These are phyloP conservation scores for Cryptotis parvus DNA, from an alignment of 2,113 vertebrate species.

Conservation along the genomic window DNA sequence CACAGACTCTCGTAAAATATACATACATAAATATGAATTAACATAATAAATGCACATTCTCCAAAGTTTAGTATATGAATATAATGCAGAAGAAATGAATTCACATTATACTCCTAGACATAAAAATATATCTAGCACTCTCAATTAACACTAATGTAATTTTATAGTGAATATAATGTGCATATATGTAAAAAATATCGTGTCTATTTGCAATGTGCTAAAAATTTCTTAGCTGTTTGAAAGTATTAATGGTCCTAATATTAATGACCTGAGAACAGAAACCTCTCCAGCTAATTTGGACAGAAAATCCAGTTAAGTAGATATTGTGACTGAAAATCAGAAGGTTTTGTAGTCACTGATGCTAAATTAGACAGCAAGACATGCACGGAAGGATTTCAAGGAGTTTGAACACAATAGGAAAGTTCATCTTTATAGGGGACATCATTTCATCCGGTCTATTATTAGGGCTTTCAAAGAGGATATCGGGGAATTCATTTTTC, in stretches of 20 bases:
- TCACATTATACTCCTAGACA: too few species aligned
- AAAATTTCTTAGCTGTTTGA: slow-evolving; percentile 45
- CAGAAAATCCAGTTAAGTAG: slow-evolving; percentile 37
- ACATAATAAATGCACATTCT: not conserved
- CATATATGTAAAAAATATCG: not conserved
- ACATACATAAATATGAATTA: too few species aligned
- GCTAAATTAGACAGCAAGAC: slow-evolving; percentile 36
- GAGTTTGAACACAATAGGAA: slow-evolving; percentile 43
- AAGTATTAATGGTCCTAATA: slow-evolving; percentile 43
- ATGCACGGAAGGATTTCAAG: slow-evolving; percentile 5
- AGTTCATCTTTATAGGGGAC: slow-evolving; percentile 36
- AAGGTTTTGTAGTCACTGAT: slow-evolving; percentile 45
- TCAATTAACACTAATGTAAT: too few species aligned
- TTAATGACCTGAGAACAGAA: slow-evolving; percentile 7
- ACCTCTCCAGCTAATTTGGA: slow-evolving; percentile 7
- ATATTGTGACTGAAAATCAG: not conserved
- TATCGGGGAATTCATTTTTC: not conserved
- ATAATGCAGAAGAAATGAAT: too few species aligned
- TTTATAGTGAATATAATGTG: not conserved
- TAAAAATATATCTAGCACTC: too few species aligned
- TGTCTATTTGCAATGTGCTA: slow-evolving; percentile 24
- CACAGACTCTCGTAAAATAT: not conserved
- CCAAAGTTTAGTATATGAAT: too few species aligned
- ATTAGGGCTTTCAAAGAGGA: slow-evolving; percentile 53
- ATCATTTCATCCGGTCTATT: not conserved